A percentile compares a stretch with the other conserved stretches of the same genome.
Evolutionary conservation across 2,797 vertebrate genomes (phyloP).

Genomic region (Anisognathus igniventris): DNA sequence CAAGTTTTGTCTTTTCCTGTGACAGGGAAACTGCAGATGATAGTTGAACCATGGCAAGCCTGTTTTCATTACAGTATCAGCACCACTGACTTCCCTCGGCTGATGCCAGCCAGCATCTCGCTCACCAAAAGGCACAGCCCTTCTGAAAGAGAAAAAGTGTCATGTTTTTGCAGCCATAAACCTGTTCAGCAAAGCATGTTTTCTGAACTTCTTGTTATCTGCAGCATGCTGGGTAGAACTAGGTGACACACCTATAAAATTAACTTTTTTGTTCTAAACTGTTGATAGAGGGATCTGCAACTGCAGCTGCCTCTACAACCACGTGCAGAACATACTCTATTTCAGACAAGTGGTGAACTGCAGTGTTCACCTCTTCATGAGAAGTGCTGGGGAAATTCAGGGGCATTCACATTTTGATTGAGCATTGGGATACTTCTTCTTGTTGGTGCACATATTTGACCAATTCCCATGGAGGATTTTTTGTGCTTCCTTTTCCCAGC

Average conservation of each 20-base stretch:
- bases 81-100: background rate
- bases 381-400: background rate
- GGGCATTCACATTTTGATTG: background rate
- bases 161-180: background rate
- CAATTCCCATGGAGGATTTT: background rate
- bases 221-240: background rate
- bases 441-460: background rate
- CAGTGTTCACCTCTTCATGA: background rate
- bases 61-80: background rate
- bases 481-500: background rate
- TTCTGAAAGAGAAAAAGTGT: background rate
- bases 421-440: background rate
- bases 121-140: background rate
- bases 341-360: background rate
- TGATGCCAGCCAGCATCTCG: background rate
- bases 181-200: background rate
- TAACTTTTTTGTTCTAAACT: background rate
- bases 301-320: background rate
- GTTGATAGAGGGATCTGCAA: background rate
- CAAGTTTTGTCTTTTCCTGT: background rate
- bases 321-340: fast-evolving
- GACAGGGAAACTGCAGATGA: background rate
- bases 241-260: background rate
- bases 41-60: background rate
- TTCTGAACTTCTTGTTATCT: background rate